Percentiles rank a stretch among this genome's conserved stretches.
phyloP scores from a whole-genome alignment of 2,888 invertebrate genomes.

The Carcina quercana region DNA sequence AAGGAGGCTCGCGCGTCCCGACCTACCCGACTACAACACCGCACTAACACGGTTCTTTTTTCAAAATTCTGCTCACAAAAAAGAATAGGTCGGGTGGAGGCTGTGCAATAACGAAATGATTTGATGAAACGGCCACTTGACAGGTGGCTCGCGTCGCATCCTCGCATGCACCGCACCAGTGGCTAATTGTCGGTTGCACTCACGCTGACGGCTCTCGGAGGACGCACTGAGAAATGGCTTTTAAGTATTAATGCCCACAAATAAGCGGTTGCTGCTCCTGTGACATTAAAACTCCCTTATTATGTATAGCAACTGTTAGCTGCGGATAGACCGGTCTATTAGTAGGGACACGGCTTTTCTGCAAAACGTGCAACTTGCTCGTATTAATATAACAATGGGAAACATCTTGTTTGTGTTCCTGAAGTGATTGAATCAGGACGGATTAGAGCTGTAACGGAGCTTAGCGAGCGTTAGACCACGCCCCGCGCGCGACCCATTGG shows the following conservation, averaged over 20 bases:
- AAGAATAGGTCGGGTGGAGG: slow-evolving; percentile 58
- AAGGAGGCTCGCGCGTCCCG: slow-evolving; percentile 65
- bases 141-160: slow-evolving; percentile 67
- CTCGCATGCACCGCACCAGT: slow-evolving; percentile 47
- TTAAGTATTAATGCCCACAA: slow-evolving; percentile 63
- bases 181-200: slow-evolving; percentile 61
- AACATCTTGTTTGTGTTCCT: no score
- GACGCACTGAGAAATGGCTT: slow-evolving; percentile 62
- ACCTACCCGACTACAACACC: slow-evolving; percentile 65
- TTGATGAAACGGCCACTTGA: slow-evolving; percentile 68
- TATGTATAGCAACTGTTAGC: slow-evolving; percentile 37
- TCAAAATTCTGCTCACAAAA: slow-evolving; percentile 59
- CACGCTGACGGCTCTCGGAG: slow-evolving; percentile 43
- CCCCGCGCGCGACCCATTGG: slow-evolving; percentile 64
- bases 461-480: slow-evolving; percentile 50
- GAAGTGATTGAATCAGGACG: neutral
- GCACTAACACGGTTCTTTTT: slow-evolving; percentile 59
- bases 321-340: slow-evolving; percentile 24
- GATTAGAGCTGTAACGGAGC: slow-evolving; percentile 15
- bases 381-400: no score
- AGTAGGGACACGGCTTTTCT: no score
- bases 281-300: slow-evolving; percentile 52
- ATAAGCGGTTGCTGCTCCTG: slow-evolving; percentile 53
- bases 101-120: slow-evolving; percentile 70
- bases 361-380: no score